Base-by-base conservation (phyloP, 2,797 vertebrate genomes). In the Myotis vivesi region DNA sequence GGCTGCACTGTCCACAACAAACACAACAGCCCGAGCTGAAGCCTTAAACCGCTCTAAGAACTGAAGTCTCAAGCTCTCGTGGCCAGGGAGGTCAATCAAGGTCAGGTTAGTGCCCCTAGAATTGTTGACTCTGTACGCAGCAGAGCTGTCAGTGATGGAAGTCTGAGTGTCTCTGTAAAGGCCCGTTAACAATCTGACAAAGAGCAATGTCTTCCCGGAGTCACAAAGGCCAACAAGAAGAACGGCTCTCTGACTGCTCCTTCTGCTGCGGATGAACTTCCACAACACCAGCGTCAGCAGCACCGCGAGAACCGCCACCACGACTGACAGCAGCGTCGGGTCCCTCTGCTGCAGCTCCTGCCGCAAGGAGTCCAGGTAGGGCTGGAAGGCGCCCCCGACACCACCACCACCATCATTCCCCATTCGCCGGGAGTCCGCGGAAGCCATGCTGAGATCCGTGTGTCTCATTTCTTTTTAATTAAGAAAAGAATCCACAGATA, bases 1-100 rank as follows among this genome's bases (percentile, higher is more conserved):
- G 59, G 99, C 95, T 12, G 99, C 99, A 2, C 99, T 99, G 97
- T 99, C 99, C 97, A 99, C 99, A n/a, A 99, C 99, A 46, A 99
- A 99, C 97, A 99, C 98, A 0, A 99, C 97, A 0, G 99, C 99
- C 97, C 99, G n/a, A n/a, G n/a, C n/a, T n/a, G n/a, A n/a, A n/a
- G n/a, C n/a, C n/a, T n/a, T n/a, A n/a, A n/a, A n/a, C n/a, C n/a
- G n/a, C n/a, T n/a, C n/a, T n/a, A n/a, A n/a, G n/a, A n/a, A n/a
- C n/a, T n/a, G n/a, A n/a, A n/a, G n/a, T n/a, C n/a, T n/a, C n/a
- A n/a, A n/a, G n/a, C n/a, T n/a, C n/a, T n/a, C n/a, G n/a, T n/a
- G n/a, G n/a, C n/a, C n/a, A n/a, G n/a, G n/a, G n/a, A n/a, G n/a
- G n/a, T n/a, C n/a, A n/a, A n/a, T n/a, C n/a, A n/a, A n/a, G n/a